A percentile compares a stretch with the other conserved stretches of the same genome.
Evolutionary conservation across 2,113 vertebrate species (phyloP).

Genomic region (Pantherophis guttatus): DNA sequence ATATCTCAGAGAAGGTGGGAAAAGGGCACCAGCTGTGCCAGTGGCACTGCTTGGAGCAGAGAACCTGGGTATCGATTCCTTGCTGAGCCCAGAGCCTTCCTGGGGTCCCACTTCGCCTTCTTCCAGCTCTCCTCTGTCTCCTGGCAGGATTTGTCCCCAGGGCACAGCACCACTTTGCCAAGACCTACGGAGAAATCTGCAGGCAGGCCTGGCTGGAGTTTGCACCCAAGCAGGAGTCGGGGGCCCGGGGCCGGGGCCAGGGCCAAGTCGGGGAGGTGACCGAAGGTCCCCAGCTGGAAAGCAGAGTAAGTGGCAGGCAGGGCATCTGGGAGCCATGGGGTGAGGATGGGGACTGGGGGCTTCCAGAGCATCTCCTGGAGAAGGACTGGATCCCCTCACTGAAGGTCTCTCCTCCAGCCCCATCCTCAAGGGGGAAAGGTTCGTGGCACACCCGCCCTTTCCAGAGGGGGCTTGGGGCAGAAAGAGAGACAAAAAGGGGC

Average conservation of each 20-base stretch:
- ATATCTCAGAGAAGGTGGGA: background rate
- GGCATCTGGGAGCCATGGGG: background rate
- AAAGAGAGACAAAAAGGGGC: background rate
- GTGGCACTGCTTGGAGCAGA: background rate
- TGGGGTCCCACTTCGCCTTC: background rate
- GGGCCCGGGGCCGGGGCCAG: accelerated
- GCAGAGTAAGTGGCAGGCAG: background rate
- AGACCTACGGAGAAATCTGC: conserved; percentile 67
- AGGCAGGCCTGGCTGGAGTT: conserved; percentile 44
- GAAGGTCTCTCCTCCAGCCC: no score
- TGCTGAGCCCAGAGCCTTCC: background rate
- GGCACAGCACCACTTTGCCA: conserved; percentile 73
- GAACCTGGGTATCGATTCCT: background rate
- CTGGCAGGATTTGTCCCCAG: conserved; percentile 70
- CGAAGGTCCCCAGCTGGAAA: background rate
- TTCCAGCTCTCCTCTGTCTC: background rate
- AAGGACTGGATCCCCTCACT: background rate
- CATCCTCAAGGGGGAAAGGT: no score
- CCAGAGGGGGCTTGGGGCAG: background rate
- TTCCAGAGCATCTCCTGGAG: background rate
- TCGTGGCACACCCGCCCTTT: background rate
- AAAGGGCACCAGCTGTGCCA: background rate
- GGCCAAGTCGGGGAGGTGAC: background rate
- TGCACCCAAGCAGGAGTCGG: background rate
- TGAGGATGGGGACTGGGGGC: background rate